A percentile compares a stretch with the other conserved stretches of the same genome.
phyloP scores from a whole-genome alignment of 2,797 vertebrate species.

The Orestias chungarensis region DNA sequence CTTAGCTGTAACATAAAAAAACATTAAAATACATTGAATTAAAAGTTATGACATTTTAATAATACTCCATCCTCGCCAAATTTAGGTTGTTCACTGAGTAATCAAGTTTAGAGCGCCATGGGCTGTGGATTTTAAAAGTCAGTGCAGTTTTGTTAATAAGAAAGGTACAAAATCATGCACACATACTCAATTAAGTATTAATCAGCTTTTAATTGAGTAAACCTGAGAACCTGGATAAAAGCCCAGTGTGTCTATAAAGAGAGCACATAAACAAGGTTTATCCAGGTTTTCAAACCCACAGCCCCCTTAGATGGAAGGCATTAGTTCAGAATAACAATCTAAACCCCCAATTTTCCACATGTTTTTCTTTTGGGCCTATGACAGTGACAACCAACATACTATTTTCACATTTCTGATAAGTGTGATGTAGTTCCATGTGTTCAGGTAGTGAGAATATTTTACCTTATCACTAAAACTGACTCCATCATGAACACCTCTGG shows the following conservation, averaged over 20 bases:
- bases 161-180: neutral
- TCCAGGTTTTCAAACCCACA: neutral
- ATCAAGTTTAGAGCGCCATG: no score
- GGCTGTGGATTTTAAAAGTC: no score
- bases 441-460: slow-evolving; percentile 15
- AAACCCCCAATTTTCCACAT: neutral
- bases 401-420: slow-evolving; percentile 7
- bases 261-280: neutral
- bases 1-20: no score
- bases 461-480: slow-evolving; percentile 42
- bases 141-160: neutral
- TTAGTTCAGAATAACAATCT: neutral
- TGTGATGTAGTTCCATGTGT: slow-evolving; percentile 3
- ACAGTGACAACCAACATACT: slow-evolving; percentile 13
- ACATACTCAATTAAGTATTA: neutral
- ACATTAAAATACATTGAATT: no score
- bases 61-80: no score
- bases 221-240: neutral
- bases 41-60: no score
- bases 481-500: slow-evolving; percentile 60
- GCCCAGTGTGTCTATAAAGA: neutral
- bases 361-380: neutral
- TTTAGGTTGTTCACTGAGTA: no score
- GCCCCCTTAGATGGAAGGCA: neutral
- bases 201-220: neutral